Percentiles rank a stretch among this genome's conserved stretches.
These are phyloP conservation scores for Alca torda DNA, from an alignment of 2,797 vertebrate genomes.

Conservation along the genomic window DNA sequence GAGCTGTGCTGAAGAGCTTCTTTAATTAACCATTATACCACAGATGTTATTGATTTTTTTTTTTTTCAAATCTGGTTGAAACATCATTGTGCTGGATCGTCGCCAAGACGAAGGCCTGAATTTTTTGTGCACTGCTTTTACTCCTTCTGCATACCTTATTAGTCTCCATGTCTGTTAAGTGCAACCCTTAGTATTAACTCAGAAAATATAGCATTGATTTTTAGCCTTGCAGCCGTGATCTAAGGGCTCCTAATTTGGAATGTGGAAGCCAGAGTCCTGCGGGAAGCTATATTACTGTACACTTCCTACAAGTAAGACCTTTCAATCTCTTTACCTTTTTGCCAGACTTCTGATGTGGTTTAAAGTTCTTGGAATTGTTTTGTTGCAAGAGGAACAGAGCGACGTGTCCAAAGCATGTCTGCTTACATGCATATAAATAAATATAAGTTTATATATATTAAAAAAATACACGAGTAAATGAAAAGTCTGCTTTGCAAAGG, in stretches of 20 bases:
- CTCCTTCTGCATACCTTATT: slow-evolving; percentile 99
- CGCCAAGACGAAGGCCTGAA: slow-evolving; percentile 84
- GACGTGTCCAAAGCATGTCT: neutral
- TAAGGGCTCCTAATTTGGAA: slow-evolving; percentile 86
- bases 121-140: slow-evolving; percentile 86
- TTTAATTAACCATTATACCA: slow-evolving; percentile 99
- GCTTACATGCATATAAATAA: neutral
- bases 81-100: slow-evolving; percentile 89
- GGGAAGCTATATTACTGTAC: slow-evolving; percentile 60
- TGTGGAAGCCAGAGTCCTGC: slow-evolving; percentile 78
- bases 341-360: neutral
- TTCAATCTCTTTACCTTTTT: slow-evolving; percentile 31
- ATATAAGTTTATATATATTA: neutral
- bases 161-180: slow-evolving; percentile 96
- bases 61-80: slow-evolving; percentile 85
- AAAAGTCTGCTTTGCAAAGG: neutral
- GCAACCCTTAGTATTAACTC: slow-evolving; percentile 93
- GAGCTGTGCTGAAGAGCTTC: slow-evolving; percentile 97
- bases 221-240: slow-evolving; percentile 81
- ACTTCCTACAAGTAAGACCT: slow-evolving; percentile 67
- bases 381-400: neutral
- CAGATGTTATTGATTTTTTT: slow-evolving; percentile 99
- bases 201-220: slow-evolving; percentile 99
- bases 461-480: neutral
- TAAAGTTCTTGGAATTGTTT: neutral